Evolutionary conservation across 2,113 vertebrate genomes (phyloP).

Genomic region (Coregonus clupeaformis): DNA sequence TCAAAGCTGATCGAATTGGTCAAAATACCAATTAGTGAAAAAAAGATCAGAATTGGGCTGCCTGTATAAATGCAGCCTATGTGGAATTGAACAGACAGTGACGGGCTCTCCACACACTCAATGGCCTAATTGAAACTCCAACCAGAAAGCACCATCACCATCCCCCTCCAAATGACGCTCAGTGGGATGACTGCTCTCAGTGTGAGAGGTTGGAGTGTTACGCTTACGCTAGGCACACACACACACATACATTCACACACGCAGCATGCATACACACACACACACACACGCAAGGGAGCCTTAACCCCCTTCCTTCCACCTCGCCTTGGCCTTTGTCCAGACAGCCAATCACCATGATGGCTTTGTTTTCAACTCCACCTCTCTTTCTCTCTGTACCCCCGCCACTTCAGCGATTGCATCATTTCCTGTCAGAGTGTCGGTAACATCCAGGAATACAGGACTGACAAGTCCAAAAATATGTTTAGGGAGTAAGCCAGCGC

Average conservation of each 20-base stretch:
- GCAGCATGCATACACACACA: background rate
- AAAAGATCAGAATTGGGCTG: too few species aligned
- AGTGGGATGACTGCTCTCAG: background rate
- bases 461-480: slow-evolving; percentile 62
- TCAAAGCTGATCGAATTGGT: too few species aligned
- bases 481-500: slow-evolving; percentile 52
- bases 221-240: background rate
- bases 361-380: slow-evolving; percentile 66
- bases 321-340: slow-evolving; percentile 69
- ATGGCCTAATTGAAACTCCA: slow-evolving; percentile 54
- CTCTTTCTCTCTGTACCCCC: slow-evolving; percentile 20
- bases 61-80: background rate
- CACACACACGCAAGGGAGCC: slow-evolving; percentile 35
- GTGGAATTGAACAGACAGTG: slow-evolving; percentile 34
- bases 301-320: slow-evolving; percentile 40
- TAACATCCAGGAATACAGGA: slow-evolving; percentile 64
- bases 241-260: background rate
- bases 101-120: slow-evolving; percentile 50
- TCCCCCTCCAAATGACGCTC: slow-evolving; percentile 25
- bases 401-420: slow-evolving; percentile 36
- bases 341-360: slow-evolving; percentile 66
- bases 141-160: background rate
- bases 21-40: too few species aligned
- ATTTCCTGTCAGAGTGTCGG: slow-evolving; percentile 59
- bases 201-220: slow-evolving; percentile 1